Evolutionary conservation across 2,888 invertebrate genomes (phyloP), one percentile per base, ranked within the genome.

Genomic region (Therioaphis trifolii): DNA sequence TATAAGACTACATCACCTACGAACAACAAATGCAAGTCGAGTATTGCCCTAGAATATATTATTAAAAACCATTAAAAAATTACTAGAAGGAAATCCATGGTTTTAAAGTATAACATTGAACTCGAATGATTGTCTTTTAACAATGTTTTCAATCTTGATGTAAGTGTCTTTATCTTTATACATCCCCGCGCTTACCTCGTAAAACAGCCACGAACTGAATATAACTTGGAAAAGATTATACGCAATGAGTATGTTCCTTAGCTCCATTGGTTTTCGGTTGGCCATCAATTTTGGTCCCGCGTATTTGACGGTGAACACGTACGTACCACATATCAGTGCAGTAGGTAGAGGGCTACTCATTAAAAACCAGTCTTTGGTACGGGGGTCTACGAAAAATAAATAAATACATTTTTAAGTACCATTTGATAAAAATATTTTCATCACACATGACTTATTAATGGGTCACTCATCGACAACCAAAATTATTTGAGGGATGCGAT

Each of bases 341-440:
- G 97, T 97, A 88, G 97, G 97, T 88, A 96, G 92, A 85, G 97
- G 97, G 87, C 96, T 95, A 88, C 94, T 94, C 96, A 98, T 97
- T 90, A 98, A 91, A 88, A 94, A 93, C 95, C 95, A 97, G 89
- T 94, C 92, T 89, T 95, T 95, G 87, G 97, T 96, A 88, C 98
- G 92, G 86, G 93, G 91, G 91, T 96, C 96, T 96, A 91, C 92
- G 87, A 69, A 85, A n/a, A 79, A 82, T 77, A 86, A 69, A 79
- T 52, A 43, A 55, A 66, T 29, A 29, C 46, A 40, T 58, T 21
- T 21, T 9, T 9, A 21, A 58, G 0, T 63, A 63, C 24, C 18
- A 29, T 29, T 24, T 12, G 3, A 58, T 58, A 55, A 21, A 5
- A 35, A 12, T 12, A 24, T 11, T 9, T 24, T 46, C 55, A n/a